phyloP scores from a whole-genome alignment of 2,797 vertebrate genomes.

The Falco berigora region DNA sequence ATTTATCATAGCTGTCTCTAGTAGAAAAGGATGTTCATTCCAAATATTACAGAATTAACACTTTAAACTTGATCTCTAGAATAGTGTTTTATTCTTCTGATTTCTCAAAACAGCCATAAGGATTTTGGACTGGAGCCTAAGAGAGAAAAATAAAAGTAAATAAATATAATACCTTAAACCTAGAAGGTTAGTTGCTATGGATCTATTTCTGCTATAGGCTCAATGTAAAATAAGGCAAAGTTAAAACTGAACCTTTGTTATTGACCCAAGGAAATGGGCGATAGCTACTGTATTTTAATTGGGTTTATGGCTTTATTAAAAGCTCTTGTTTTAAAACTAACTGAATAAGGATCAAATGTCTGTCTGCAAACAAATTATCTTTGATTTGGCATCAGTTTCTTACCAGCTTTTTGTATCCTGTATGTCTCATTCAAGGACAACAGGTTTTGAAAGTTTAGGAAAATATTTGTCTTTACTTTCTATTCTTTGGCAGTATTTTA shows the following conservation, averaged over 20 bases:
- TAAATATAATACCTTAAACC: neutral
- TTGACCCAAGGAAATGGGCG: neutral
- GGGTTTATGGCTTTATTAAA: constrained; percentile 30
- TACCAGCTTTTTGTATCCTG: neutral
- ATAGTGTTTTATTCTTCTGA: neutral
- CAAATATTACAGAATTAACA: neutral
- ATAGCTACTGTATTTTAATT: neutral
- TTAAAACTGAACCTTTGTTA: constrained; percentile 13
- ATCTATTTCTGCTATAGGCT: neutral
- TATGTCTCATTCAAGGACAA: neutral
- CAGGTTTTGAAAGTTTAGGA: constrained; percentile 43
- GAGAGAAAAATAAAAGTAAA: neutral
- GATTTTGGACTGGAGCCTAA: neutral
- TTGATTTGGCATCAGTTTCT: neutral
- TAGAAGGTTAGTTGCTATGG: neutral
- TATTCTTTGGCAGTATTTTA: neutral
- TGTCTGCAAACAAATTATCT: neutral
- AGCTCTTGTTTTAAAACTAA: neutral
- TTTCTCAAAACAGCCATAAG: neutral
- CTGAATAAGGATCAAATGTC: neutral
- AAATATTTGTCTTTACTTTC: neutral
- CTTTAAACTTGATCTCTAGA: neutral
- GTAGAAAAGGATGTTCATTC: neutral
- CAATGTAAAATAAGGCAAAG: neutral
- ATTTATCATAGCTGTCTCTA: constrained; percentile 8